phyloP scores from a whole-genome alignment of 2,113 vertebrate species.

The Scalopus aquaticus region DNA sequence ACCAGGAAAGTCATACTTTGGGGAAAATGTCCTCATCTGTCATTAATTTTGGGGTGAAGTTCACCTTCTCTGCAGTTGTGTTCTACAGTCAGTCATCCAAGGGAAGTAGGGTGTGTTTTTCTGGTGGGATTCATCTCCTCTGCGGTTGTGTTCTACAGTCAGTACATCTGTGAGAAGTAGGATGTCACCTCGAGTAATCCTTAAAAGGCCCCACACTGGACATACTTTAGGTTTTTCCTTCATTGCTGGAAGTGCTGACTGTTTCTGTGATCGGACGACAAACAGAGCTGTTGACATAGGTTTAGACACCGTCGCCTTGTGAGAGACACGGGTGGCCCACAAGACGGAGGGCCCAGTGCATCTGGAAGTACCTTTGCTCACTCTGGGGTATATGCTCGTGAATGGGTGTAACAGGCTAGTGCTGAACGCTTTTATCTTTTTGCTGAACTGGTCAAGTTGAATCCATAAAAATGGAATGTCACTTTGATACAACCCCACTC shows the following conservation, averaged over 20 bases:
- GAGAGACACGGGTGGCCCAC: background rate
- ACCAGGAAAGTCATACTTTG: background rate
- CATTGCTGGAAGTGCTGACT: background rate
- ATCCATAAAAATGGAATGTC: background rate
- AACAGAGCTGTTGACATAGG: accelerated
- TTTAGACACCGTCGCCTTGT: background rate
- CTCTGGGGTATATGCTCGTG: accelerated
- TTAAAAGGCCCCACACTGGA: background rate
- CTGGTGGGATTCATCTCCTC: too few relatives aligned
- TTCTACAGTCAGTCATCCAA: background rate
- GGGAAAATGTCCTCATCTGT: background rate
- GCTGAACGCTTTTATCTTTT: background rate
- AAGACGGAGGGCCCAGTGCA: accelerated
- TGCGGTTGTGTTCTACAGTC: background rate
- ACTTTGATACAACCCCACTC: background rate
- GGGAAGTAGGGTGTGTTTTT: background rate
- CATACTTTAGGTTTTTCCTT: accelerated
- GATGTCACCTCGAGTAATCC: background rate
- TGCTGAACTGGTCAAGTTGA: background rate
- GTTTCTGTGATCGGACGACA: background rate
- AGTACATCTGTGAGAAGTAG: background rate
- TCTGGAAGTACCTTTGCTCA: background rate
- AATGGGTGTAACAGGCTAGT: background rate
- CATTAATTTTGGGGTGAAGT: background rate
- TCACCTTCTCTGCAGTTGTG: too few relatives aligned